phyloP scores from a whole-genome alignment of 2,113 vertebrate genomes.

The Eulemur rufifrons region DNA sequence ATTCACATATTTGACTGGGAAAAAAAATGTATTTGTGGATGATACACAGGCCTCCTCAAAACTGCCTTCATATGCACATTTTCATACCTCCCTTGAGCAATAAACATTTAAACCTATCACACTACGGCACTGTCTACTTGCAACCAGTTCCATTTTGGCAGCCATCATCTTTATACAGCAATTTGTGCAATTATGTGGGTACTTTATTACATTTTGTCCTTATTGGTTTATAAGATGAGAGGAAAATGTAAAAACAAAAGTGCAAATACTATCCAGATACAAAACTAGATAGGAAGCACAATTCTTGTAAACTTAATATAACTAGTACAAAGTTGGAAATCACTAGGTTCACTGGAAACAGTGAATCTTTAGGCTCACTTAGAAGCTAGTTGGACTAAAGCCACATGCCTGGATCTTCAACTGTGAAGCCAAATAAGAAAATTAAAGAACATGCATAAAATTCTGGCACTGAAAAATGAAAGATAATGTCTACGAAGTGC shows the following conservation, averaged over 20 bases:
- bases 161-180: background rate
- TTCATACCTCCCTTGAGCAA: background rate
- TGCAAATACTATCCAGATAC: background rate
- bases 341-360: slow-evolving; percentile 35
- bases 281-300: background rate
- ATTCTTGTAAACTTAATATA: slow-evolving; percentile 22
- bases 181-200: background rate
- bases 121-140: background rate
- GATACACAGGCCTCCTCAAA: background rate
- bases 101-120: slow-evolving; percentile 4
- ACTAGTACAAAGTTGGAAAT: slow-evolving; percentile 49
- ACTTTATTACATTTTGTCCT: background rate
- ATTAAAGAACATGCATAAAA: slow-evolving; percentile 22
- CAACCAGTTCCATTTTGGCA: background rate
- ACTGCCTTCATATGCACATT: background rate
- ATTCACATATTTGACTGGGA: background rate
- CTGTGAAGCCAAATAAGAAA: slow-evolving; percentile 64
- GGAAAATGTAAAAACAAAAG: slow-evolving; percentile 46
- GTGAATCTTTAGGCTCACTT: slow-evolving; percentile 11
- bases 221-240: background rate
- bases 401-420: slow-evolving; percentile 60
- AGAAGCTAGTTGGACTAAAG: slow-evolving; percentile 39
- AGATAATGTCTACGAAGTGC: background rate
- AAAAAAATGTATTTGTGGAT: background rate
- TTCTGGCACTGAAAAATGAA: slow-evolving; percentile 37